Evolutionary conservation across 64 coral and sea anemone species (phyloP), one percentile per base, ranked within the genome.

Genomic region (Montipora sp.): DNA sequence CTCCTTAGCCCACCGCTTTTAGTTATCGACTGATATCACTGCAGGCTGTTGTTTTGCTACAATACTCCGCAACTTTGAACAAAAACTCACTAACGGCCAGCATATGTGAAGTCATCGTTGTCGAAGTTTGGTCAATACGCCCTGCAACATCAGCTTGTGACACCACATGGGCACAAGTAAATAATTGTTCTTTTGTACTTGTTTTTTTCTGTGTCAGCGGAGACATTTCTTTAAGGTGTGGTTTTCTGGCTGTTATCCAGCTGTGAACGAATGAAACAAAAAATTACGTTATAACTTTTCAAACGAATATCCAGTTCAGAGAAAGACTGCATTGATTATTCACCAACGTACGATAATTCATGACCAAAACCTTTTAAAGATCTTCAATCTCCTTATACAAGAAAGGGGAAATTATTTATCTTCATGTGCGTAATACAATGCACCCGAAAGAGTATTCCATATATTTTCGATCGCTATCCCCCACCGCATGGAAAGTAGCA

Each of bases 81-180:
- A 23, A 51, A 6, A 8, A 72, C 55, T 44, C 45, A 22, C 15
- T 13, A 70, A 71, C 16, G 15, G 19, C 7, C 82, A 71, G 45
- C 16, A 67, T 27, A 85, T 49, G 61, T 85, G 63, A 72, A 85
- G 65, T 85, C 82, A 85, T 85, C 65, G 65, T 72, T 65, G 46
- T 8, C 16, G 65, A 85, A 11, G 65, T 65, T 85, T 63, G 3
- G 8, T 63, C 9, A 13, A 85, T 85, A 85, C 82, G 82, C 82
- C 82, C 82, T 50, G 45, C 19, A 50, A 19, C 47, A 22, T 85
- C 65, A 22, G 45, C 46, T 59, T 50, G 68, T 85, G 65, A 85
- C 61, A 85, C 82, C 82, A 85, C 82, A 85, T 85, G 65, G 19
- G 65, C 65, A 71, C 57, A 44, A 82, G 55, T 18, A 22, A 43